A percentile compares a stretch with the other conserved stretches of the same genome.
Conservation (phyloP, 1,140 invertebrate genomes). For the Drosophila sechellia region DNA sequence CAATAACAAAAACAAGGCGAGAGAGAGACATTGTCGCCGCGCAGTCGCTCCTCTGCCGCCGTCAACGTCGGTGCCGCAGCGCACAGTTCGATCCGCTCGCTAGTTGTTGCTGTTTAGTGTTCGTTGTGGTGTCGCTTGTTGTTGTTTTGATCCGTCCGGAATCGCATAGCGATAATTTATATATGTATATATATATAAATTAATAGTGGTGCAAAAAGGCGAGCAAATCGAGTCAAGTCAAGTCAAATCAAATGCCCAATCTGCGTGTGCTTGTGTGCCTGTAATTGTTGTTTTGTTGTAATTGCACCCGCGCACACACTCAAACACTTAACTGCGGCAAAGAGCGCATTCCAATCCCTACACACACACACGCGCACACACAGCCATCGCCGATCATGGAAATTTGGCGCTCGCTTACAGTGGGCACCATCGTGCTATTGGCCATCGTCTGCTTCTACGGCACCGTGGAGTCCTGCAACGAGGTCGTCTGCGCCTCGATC, state of each 20-base stretch:
- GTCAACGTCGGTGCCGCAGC: conserved; percentile 33
- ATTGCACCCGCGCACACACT: conserved; percentile 42
- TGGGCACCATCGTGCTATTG: conserved; percentile 66
- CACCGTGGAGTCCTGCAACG: conserved; percentile 80
- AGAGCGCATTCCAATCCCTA: conserved; percentile 39
- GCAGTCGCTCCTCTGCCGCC: conserved; percentile 27
- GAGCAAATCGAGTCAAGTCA: not conserved
- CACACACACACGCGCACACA: conserved; percentile 7
- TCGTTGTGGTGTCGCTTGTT: conserved; percentile 72
- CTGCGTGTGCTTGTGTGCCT: conserved; percentile 39
- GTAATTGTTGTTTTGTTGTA: conserved; percentile 59
- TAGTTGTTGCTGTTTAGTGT: conserved; percentile 64
- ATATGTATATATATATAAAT: conserved; percentile 29
- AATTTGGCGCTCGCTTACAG: conserved; percentile 71
- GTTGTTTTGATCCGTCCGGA: conserved; percentile 50
- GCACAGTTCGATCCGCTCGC: conserved; percentile 40
- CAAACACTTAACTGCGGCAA: conserved; percentile 13
- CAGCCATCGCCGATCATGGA: conserved; percentile 51
- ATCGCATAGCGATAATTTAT: conserved; percentile 27
- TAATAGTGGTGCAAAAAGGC: conserved; percentile 39
- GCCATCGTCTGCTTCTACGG: conserved; percentile 68
- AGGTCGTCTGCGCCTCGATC: conserved; percentile 87
- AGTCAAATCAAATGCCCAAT: conserved; percentile 36
- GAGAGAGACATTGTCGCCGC: conserved; percentile 47
- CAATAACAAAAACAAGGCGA: conserved; percentile 57